A percentile compares a stretch with the other conserved stretches of the same genome.
Conservation (phyloP, 1,140 invertebrate genomes). For the Neotoxoptera formosana region DNA sequence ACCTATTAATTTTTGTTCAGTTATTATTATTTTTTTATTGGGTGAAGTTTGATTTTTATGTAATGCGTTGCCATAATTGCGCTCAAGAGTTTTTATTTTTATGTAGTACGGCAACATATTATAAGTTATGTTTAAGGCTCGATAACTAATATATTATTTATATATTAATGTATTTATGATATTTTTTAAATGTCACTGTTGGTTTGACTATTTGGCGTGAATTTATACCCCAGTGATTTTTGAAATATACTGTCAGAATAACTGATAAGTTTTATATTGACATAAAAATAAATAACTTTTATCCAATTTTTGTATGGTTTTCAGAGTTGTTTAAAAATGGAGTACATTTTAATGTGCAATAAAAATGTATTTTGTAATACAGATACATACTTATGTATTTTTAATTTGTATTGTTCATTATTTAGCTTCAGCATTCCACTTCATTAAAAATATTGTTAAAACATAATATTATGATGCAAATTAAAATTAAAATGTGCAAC, state of each 20-base stretch:
- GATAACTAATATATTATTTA: background rate
- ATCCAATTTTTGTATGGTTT: background rate
- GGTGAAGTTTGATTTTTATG: background rate
- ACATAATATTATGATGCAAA: background rate
- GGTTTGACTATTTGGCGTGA: background rate
- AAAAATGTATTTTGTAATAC: background rate
- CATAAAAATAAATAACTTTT: background rate
- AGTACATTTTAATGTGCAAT: background rate
- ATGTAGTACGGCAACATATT: background rate
- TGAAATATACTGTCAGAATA: background rate
- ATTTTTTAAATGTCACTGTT: slow-evolving; percentile 12
- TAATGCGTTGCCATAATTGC: slow-evolving; percentile 25
- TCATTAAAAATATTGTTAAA: background rate
- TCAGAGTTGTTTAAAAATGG: background rate
- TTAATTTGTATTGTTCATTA: background rate
- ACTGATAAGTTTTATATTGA: slow-evolving; percentile 33
- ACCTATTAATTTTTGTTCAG: background rate
- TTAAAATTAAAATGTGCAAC: background rate
- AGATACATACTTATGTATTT: background rate
- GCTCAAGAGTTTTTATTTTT: slow-evolving; percentile 43
- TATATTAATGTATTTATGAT: background rate
- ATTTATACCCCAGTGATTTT: background rate
- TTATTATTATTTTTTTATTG: slow-evolving; percentile 15
- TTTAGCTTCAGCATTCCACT: background rate
- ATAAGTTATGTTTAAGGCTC: background rate